phyloP scores from a whole-genome alignment of 2,888 invertebrate species.

The Philaethria dido region DNA sequence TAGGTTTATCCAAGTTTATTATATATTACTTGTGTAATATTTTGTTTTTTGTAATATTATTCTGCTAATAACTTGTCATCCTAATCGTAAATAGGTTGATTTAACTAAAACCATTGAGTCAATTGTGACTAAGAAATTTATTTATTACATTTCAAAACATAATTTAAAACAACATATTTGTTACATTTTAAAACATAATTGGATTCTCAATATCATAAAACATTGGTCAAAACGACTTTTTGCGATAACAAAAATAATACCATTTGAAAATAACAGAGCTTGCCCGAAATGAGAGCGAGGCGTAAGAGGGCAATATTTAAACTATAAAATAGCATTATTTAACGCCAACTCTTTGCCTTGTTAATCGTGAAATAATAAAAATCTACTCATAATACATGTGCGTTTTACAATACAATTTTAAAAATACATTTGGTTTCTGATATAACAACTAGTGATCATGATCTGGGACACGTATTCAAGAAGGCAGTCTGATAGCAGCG shows the following conservation, averaged over 20 bases:
- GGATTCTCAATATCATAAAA: constrained; percentile 16
- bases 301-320: constrained; percentile 38
- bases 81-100: constrained; percentile 8
- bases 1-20: background rate
- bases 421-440: constrained; percentile 67
- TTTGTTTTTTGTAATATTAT: background rate
- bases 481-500: constrained; percentile 44
- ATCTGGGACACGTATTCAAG: constrained; percentile 50
- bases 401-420: constrained; percentile 68
- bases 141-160: constrained; percentile 19
- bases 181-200: constrained; percentile 28
- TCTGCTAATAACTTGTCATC: too few species aligned
- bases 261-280: constrained; percentile 7
- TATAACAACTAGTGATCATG: constrained; percentile 63
- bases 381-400: constrained; percentile 69
- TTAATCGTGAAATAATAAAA: constrained; percentile 53
- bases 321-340: constrained; percentile 29
- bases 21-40: constrained; percentile 6
- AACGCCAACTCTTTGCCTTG: constrained; percentile 23
- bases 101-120: constrained; percentile 22
- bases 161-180: constrained; percentile 3
- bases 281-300: constrained; percentile 15
- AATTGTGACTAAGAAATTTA: constrained; percentile 25
- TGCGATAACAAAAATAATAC: constrained; percentile 21
- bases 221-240: constrained; percentile 24